Percentiles rank a stretch among this genome's conserved stretches.
Evolutionary conservation across 2,888 invertebrate genomes (phyloP).

Genomic region (Polyommatus icarus): DNA sequence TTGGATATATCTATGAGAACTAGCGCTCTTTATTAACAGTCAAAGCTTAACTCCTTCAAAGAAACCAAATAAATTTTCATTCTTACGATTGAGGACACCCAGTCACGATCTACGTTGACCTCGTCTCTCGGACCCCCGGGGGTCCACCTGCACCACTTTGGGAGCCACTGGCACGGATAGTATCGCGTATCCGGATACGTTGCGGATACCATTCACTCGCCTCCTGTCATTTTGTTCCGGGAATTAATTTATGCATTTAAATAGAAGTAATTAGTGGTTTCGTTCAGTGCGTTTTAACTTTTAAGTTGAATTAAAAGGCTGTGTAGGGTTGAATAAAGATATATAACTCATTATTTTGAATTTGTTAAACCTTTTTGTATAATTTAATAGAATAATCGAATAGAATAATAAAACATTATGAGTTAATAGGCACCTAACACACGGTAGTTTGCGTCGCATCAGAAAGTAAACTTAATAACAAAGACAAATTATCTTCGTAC

Average conservation of each 20-base stretch:
- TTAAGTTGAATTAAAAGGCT: slow-evolving; percentile 18
- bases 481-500: too few species aligned
- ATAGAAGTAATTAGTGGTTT: slow-evolving; percentile 16
- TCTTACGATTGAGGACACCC: background rate
- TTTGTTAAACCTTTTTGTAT: background rate
- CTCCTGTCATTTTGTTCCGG: slow-evolving; percentile 39
- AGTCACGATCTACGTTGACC: too few species aligned
- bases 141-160: background rate
- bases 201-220: slow-evolving; percentile 42
- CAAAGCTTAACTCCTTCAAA: background rate
- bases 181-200: slow-evolving; percentile 34
- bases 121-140: background rate
- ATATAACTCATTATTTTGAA: background rate
- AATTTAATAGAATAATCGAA: too few species aligned
- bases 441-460: too few species aligned
- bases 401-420: too few species aligned
- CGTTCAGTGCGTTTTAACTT: background rate
- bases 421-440: too few species aligned
- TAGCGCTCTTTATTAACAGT: too few species aligned
- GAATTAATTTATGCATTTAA: slow-evolving; percentile 24
- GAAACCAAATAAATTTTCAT: background rate
- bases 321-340: background rate
- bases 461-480: too few species aligned
- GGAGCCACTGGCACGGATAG: slow-evolving; percentile 34
- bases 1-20: too few species aligned